phyloP scores from a whole-genome alignment of 2,888 invertebrate genomes.

The Xestia rhomboidea region DNA sequence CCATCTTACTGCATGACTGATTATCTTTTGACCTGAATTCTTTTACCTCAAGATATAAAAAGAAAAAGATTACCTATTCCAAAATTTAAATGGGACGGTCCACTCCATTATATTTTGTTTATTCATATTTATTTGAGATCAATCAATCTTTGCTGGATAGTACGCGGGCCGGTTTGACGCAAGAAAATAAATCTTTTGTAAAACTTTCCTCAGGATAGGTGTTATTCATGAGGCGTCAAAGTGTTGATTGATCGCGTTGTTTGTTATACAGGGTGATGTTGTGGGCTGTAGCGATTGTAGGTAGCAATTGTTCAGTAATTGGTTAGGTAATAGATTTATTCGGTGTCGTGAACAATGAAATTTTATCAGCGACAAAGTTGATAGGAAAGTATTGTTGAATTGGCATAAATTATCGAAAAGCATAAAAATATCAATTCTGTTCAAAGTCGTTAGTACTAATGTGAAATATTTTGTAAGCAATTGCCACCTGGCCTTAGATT shows the following conservation, averaged over 20 bases:
- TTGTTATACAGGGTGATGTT: slow-evolving; percentile 58
- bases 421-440: too few relatives aligned
- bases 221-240: slow-evolving; percentile 88
- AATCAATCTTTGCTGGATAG: slow-evolving; percentile 88
- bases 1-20: not conserved
- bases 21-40: slow-evolving; percentile 2
- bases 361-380: too few relatives aligned
- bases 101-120: slow-evolving; percentile 67
- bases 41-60: slow-evolving; percentile 7
- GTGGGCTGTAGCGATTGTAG: slow-evolving; percentile 49
- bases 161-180: slow-evolving; percentile 76
- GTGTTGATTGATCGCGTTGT: slow-evolving; percentile 86
- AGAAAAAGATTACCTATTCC: slow-evolving; percentile 42
- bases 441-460: too few relatives aligned
- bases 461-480: too few relatives aligned
- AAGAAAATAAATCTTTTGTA: slow-evolving; percentile 89
- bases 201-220: slow-evolving; percentile 87
- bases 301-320: slow-evolving; percentile 40
- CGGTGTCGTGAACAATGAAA: not conserved
- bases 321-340: not conserved
- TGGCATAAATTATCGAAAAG: too few relatives aligned
- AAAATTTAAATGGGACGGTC: slow-evolving; percentile 40
- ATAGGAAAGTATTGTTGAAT: too few relatives aligned
- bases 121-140: slow-evolving; percentile 86
- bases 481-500: not conserved